Evolutionary conservation across 2,797 vertebrate genomes (phyloP), one percentile per base, ranked within the genome.

Genomic region (Crocidura indochinensis): DNA sequence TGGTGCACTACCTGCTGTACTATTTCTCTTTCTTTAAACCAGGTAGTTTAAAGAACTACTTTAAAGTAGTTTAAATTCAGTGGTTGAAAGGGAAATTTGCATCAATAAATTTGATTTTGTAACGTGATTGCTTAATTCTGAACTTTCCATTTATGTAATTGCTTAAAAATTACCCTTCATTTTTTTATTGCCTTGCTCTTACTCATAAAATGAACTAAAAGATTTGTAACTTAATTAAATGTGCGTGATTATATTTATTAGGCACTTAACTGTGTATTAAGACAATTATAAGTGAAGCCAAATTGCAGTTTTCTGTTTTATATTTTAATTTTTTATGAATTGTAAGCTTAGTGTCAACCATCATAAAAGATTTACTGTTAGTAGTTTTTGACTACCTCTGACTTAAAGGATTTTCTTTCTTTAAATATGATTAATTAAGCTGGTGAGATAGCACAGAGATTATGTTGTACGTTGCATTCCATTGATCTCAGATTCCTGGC

Each of bases 171-270:
- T 79, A 83, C 64, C 62, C 20, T 71, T 87, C 44, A 2, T 76
- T 89, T 38, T 77, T 79, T 74, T 26, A 6, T 73, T 83, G 44
- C 29, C 3, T 90, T 88, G 46, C 49, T 75, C 74, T 77, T 51
- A 47, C 51, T 51, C 51, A 79, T 60, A 87, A 86, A 85, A 89
- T 87, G 27, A 53, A 15, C 82, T 82, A 51, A 74, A 27, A 69
- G n/a, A 49, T 92, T 84, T 93, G 6, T 83, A 83, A 51, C 38
- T 79, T 85, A 75, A 49, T 87, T 87, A 75, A 82, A 65, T 49
- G 0, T 82, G 31, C 24, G 81, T 68, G 12, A 74, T 90, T 53
- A 73, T 88, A 26, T 79, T 95, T 87, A 69, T 17, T 71, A 75
- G 68, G 29, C 75, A 26, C 73, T 62, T 82, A 47, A 79, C 0